Base-by-base conservation (phyloP, 2,888 invertebrate species). In the Cryptus armator region DNA sequence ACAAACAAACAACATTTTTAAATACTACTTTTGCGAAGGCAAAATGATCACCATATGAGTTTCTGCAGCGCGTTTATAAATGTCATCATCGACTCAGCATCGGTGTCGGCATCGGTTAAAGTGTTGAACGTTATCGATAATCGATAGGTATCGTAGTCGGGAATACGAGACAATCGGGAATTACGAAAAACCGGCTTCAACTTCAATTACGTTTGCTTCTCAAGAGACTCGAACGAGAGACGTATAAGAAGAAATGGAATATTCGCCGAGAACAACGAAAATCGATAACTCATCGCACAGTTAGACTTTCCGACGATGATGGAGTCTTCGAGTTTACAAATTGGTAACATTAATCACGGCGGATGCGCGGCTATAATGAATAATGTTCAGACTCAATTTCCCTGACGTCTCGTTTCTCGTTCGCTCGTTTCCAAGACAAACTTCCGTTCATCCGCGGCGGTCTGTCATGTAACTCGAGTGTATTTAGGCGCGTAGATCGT, bases 371-470 rank as follows among this genome's bases (percentile, higher is more conserved):
- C 78, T 70, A 83, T 83, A 83, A 83, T 83, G 83, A 78, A 83
- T 83, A 83, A 83, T 83, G 77, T 62, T 83, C 78, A 67, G 67
- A 83, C 77, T 78, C 78, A 72, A 83, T 83, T 78, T 77, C 68
- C 59, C 74, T 37, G 74, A 81, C 74, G 67, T 75, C 59, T 74
- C 67, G 46, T 67, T 56, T 75, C 81, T 74, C 46, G 51, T 59
- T 75, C 74, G 53, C 44, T 43, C 44, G 12, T 46, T 77, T 64
- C 29, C 6, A 29, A 62, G 59, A 62, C 59, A 29, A 62, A 62
- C 29, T 62, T 62, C 29, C 59, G 29, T n/a, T 29, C 29, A 62
- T 62, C 32, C n/a, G 29, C 12, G 59, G 59, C 12, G 29, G 59
- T 62, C 59, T n/a, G 59, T n/a, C 59, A 29, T 62, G 59, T 32